Evolutionary conservation across 2,113 vertebrate species (phyloP).

Genomic region (Platycercus adscitus): DNA sequence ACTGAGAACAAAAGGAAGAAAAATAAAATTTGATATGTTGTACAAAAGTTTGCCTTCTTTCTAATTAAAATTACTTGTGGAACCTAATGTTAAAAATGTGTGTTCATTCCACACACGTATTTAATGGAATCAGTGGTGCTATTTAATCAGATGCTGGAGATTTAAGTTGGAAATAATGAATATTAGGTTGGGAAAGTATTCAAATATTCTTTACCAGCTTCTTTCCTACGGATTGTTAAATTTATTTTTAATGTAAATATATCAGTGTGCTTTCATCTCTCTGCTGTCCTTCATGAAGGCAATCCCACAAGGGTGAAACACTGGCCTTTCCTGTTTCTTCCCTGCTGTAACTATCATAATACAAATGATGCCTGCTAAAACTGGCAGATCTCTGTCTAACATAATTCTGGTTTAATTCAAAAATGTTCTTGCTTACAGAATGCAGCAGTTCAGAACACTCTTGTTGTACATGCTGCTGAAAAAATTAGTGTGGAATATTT

Average conservation of each 20-base stretch:
- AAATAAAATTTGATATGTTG: neutral
- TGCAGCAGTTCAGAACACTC: neutral
- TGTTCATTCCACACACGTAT: neutral
- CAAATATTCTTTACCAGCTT: neutral
- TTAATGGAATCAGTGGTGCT: slow-evolving; percentile 2
- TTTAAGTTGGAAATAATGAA: slow-evolving; percentile 26
- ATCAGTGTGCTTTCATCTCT: neutral
- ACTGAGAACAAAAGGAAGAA: neutral
- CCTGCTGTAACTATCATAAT: neutral
- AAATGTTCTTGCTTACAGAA: neutral
- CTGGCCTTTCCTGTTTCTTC: neutral
- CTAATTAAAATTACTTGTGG: slow-evolving; percentile 6
- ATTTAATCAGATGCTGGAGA: slow-evolving; percentile 38
- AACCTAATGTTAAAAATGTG: neutral
- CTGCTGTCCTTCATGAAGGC: neutral
- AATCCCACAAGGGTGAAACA: neutral
- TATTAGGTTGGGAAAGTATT: neutral
- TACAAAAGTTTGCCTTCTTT: neutral
- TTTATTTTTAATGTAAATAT: slow-evolving; percentile 10
- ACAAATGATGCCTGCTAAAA: neutral
- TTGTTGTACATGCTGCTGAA: neutral
- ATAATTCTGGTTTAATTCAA: neutral
- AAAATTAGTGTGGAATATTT: neutral
- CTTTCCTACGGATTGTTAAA: neutral
- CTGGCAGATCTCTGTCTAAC: neutral